Conservation (phyloP, 2,113 vertebrate genomes). For the Lagopus leucura region DNA sequence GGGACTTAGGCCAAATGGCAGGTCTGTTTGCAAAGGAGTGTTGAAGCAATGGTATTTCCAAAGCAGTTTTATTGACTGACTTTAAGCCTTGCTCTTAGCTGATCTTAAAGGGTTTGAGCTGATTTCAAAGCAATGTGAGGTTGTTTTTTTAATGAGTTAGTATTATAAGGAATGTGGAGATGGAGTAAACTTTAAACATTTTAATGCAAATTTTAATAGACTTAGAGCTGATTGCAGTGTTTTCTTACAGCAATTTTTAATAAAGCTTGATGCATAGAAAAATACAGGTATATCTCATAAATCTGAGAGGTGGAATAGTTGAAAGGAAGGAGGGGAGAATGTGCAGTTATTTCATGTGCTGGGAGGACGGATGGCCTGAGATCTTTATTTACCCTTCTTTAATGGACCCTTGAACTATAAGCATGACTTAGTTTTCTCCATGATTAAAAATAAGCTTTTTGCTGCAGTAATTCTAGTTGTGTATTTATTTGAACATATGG, state of each 20-base stretch:
- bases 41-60: not conserved
- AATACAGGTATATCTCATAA: not conserved
- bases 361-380: not conserved
- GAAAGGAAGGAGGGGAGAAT: not conserved
- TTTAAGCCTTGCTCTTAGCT: not conserved
- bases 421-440: not conserved
- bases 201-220: not conserved
- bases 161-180: not conserved
- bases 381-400: not conserved
- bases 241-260: not conserved
- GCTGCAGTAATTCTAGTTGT: not conserved
- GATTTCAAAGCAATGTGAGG: not conserved
- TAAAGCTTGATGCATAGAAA: not conserved
- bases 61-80: not conserved
- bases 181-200: not conserved
- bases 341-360: not conserved
- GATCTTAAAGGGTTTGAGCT: not conserved
- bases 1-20: not conserved
- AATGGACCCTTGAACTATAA: not conserved
- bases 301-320: not conserved
- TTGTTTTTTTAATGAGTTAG: not conserved
- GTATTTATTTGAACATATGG: conserved; percentile 30
- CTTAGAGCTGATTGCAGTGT: not conserved
- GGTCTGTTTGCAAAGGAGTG: not conserved
- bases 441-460: not conserved